Evolutionary conservation across 2,797 vertebrate genomes (phyloP), one percentile per base, ranked within the genome.

Genomic region (Otolemur crassicaudatus): DNA sequence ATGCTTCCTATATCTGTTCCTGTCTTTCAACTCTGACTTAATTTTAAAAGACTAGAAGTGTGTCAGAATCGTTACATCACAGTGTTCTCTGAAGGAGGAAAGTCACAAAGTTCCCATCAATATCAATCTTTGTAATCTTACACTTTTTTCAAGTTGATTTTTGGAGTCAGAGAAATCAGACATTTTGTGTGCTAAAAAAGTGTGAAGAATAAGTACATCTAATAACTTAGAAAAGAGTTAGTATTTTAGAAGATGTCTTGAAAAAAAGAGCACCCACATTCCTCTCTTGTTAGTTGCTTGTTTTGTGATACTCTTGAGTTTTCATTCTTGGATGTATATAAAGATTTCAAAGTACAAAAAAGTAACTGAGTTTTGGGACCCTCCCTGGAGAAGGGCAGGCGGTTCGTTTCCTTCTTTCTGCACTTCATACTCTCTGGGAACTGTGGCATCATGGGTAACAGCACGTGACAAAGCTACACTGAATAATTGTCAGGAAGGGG

Each of bases 401-500:
- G n/a, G 31, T 89, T 83, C 34, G 1, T 34, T 91, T 89, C 63
- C 91, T 27, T 94, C 70, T 92, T 93, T 94, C 77, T 97, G 46
- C 80, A 46, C 67, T 61, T 94, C n/a, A 92, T 49, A 67, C 56
- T 93, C 94, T 90, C 75, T 90, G 83, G 96, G 96, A 95, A 96
- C 37, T 17, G 1, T 95, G 96, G 75, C 56, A 80, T 93, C 90
- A 85, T 94, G 87, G 94, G 95, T 97, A 96, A 96, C 25, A 95
- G 79, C 95, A 96, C 25, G n/a, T 96, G 97, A 95, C 91, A 76
- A 97, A 98, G 40, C 34, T 70, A 49, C 91, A 94, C 82, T 86
- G 63, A 97, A 58, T 96, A 92, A 97, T 88, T 94, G 94, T 95
- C 94, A 93, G 90, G 72, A 94, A 92, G 90, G 84, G 56, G 46